A percentile compares a stretch with the other conserved stretches of the same genome.
These are phyloP conservation scores for Venusia cambrica DNA, from an alignment of 2,888 invertebrate species.

Conservation along the genomic window DNA sequence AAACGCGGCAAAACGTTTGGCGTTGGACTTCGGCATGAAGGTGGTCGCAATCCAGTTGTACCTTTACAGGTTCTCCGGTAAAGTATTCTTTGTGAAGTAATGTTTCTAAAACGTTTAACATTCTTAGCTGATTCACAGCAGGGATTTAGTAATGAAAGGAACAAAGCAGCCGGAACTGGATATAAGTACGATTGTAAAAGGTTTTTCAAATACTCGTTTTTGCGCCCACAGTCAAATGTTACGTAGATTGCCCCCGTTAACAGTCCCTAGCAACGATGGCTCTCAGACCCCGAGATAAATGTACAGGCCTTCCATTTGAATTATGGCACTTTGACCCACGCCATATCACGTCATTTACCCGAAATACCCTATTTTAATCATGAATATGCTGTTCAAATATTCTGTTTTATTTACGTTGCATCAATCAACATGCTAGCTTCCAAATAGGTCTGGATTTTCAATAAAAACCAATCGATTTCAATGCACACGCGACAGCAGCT, in stretches of 20 bases:
- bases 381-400: conserved; percentile 15
- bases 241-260: not conserved
- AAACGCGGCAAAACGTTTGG: too few species aligned
- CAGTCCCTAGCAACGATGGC: conserved; percentile 2
- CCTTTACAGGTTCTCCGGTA: too few species aligned
- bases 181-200: too few species aligned
- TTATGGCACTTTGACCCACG: conserved; percentile 46
- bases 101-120: too few species aligned
- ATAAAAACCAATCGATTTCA: conserved; percentile 19
- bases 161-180: too few species aligned
- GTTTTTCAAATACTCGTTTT: too few species aligned
- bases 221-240: not conserved
- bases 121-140: too few species aligned
- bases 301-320: conserved; percentile 51
- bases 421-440: conserved; percentile 15
- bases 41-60: too few species aligned
- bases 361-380: conserved; percentile 26
- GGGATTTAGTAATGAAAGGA: too few species aligned
- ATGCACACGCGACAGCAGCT: conserved; percentile 19
- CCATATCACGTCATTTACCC: conserved; percentile 24
- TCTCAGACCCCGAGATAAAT: conserved; percentile 43
- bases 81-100: too few species aligned
- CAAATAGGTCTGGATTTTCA: conserved; percentile 20
- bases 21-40: too few species aligned
- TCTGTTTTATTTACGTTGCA: conserved; percentile 17